A percentile compares a stretch with the other conserved stretches of the same genome.
These are phyloP conservation scores for Flabesymbios commensalis DNA, from an alignment of 2,888 invertebrate genomes.

Conservation along the genomic window DNA sequence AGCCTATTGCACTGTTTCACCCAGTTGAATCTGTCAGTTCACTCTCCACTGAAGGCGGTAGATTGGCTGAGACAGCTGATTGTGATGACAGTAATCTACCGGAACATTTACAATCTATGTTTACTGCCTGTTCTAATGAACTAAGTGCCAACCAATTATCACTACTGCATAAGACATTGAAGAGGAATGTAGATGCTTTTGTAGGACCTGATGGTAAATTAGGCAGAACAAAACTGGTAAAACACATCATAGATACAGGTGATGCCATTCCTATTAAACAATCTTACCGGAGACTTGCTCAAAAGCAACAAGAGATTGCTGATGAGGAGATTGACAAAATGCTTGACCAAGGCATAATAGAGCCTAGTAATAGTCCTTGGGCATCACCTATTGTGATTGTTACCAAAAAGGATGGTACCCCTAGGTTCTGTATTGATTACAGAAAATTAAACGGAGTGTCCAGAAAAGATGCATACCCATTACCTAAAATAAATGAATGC, in stretches of 20 bases:
- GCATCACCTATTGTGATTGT: constrained; percentile 17
- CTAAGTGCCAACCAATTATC: background rate
- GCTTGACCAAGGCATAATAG: constrained; percentile 7
- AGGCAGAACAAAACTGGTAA: background rate
- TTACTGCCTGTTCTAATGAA: background rate
- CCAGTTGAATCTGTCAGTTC: no score
- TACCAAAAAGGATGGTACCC: constrained; percentile 19
- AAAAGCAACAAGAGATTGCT: background rate
- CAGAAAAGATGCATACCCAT: no score
- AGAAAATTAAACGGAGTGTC: no score
- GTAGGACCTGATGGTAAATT: background rate
- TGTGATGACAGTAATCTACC: no score
- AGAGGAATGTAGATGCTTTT: background rate
- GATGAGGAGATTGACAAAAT: constrained; percentile 1
- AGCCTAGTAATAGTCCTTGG: constrained; percentile 12
- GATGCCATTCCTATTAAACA: constrained; percentile 1
- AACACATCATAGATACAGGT: background rate
- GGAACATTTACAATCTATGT: background rate
- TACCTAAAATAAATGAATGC: no score
- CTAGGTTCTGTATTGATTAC: constrained; percentile 30
- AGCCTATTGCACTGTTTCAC: background rate
- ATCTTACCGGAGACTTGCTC: background rate
- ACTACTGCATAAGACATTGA: background rate
- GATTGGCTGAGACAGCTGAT: no score
- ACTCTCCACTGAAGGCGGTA: no score